Evolutionary conservation across 2,113 vertebrate species (phyloP).

Genomic region (Cyprinodon variegatus): DNA sequence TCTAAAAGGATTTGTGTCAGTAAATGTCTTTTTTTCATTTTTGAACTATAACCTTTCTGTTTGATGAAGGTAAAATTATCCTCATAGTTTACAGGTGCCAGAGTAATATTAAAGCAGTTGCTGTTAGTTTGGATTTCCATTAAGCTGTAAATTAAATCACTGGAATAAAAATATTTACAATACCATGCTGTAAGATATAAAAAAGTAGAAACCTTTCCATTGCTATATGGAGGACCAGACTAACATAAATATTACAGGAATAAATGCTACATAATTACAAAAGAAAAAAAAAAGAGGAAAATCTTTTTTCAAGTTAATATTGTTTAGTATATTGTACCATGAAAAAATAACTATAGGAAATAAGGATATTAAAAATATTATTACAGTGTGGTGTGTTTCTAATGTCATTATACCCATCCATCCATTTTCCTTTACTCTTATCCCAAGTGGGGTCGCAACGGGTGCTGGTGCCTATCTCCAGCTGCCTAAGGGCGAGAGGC

Average conservation of each 20-base stretch:
- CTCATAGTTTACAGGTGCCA: slow-evolving; percentile 25
- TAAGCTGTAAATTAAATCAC: slow-evolving; percentile 51
- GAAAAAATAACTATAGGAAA: neutral
- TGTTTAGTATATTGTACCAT: neutral
- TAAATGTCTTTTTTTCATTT: slow-evolving; percentile 66
- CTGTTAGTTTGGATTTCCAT: slow-evolving; percentile 64
- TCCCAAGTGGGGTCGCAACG: too few species aligned
- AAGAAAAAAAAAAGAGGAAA: neutral
- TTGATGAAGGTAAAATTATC: slow-evolving; percentile 73
- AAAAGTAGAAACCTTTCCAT: neutral
- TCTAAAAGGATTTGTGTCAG: slow-evolving; percentile 58
- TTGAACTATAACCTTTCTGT: slow-evolving; percentile 52
- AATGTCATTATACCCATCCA: too few species aligned
- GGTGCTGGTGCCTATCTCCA: too few species aligned
- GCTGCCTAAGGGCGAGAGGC: too few species aligned
- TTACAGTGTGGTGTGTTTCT: too few species aligned
- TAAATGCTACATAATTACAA: neutral
- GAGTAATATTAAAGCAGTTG: slow-evolving; percentile 63
- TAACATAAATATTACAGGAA: neutral
- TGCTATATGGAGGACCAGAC: neutral
- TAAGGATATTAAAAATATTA: too few species aligned
- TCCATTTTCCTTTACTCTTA: too few species aligned
- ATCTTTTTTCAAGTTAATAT: neutral
- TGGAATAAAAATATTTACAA: slow-evolving; percentile 6
- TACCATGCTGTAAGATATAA: slow-evolving; percentile 1